Evolutionary conservation across 1,140 invertebrate species (phyloP).

Genomic region (Pygmarrhopalites habei): DNA sequence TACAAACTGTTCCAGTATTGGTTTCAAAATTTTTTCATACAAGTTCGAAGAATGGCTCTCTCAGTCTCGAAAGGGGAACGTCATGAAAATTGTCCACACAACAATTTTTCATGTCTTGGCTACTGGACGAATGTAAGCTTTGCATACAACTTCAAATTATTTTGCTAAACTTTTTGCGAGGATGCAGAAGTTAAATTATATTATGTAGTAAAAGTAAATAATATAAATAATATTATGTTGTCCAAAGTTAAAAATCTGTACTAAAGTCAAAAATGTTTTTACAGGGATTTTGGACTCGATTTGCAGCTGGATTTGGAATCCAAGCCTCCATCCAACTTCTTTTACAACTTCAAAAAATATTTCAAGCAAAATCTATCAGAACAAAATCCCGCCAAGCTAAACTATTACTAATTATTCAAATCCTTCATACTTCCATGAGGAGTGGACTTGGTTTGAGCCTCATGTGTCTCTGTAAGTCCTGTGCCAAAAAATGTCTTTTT

Average conservation of each 20-base stretch:
- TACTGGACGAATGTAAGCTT: slow-evolving; percentile 33
- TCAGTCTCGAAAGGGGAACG: slow-evolving; percentile 32
- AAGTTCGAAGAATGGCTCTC: slow-evolving; percentile 36
- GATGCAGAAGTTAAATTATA: too few relatives aligned
- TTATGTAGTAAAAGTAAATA: too few relatives aligned
- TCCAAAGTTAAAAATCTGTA: too few relatives aligned
- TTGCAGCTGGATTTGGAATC: slow-evolving; percentile 33
- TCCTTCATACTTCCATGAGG: slow-evolving; percentile 13
- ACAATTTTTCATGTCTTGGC: slow-evolving; percentile 35
- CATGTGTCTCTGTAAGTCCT: slow-evolving; percentile 35
- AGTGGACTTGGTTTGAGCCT: slow-evolving; percentile 33
- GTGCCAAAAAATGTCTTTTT: too few relatives aligned
- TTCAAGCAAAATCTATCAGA: slow-evolving; percentile 1
- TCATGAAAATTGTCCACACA: slow-evolving; percentile 37
- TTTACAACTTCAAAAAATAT: slow-evolving; percentile 6
- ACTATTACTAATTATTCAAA: background rate
- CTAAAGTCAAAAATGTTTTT: background rate
- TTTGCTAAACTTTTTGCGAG: too few relatives aligned
- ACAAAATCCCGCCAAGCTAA: background rate
- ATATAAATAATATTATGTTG: slow-evolving; percentile 2
- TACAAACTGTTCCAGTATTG: slow-evolving; percentile 34
- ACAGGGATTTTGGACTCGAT: slow-evolving; percentile 36
- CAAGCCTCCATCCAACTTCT: slow-evolving; percentile 22
- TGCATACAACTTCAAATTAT: too few relatives aligned
- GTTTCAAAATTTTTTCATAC: slow-evolving; percentile 36